A percentile compares a stretch with the other conserved stretches of the same genome.
Evolutionary conservation across 2,797 vertebrate species (phyloP).

Genomic region (Xenops minutus): DNA sequence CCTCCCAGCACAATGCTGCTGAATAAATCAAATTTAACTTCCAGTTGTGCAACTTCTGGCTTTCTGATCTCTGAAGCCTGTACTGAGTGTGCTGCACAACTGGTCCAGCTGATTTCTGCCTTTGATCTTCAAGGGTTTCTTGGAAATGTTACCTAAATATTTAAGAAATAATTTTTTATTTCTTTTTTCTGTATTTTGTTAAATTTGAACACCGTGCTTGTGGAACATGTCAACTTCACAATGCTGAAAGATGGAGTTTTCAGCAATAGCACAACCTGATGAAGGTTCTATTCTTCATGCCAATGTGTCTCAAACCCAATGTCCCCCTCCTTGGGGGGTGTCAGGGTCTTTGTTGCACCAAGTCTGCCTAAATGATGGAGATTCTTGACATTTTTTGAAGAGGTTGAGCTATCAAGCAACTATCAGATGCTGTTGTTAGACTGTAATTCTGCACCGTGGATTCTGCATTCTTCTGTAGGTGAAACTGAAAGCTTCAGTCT

Average conservation of each 20-base stretch:
- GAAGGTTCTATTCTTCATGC: background rate
- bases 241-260: background rate
- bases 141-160: background rate
- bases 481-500: background rate
- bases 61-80: constrained; percentile 49
- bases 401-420: background rate
- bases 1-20: constrained; percentile 49
- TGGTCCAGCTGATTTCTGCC: background rate
- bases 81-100: background rate
- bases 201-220: background rate
- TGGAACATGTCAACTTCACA: background rate
- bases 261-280: background rate
- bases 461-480: background rate
- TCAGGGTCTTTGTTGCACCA: background rate
- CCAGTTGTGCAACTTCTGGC: constrained; percentile 46
- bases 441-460: background rate
- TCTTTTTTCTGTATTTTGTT: background rate
- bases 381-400: background rate
- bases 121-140: background rate
- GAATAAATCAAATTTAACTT: constrained; percentile 64
- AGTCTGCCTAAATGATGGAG: background rate
- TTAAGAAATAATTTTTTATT: background rate
- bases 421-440: background rate
- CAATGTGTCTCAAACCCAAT: background rate
- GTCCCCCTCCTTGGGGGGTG: background rate